Percentiles rank a stretch among this genome's conserved stretches.
Evolutionary conservation across 1,140 invertebrate genomes (phyloP).

Genomic region (Eriocheir sinensis): DNA sequence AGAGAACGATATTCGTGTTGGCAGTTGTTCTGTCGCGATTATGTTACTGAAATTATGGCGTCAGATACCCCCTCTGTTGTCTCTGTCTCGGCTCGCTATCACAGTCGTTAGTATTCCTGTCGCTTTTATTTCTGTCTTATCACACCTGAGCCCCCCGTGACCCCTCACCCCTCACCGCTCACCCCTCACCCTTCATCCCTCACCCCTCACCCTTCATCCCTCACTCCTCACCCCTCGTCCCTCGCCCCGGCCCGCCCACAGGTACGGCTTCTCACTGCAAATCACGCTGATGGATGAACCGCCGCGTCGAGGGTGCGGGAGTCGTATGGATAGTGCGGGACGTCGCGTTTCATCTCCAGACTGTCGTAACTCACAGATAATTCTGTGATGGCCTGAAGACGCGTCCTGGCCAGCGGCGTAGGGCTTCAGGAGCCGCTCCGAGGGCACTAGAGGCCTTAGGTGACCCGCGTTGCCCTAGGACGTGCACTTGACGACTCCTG

Average conservation of each 20-base stretch:
- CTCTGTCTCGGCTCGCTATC: neutral
- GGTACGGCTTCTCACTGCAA: constrained; percentile 42
- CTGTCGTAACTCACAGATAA: constrained; percentile 1
- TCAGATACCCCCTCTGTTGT: constrained; percentile 11
- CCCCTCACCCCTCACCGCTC: neutral
- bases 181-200: neutral
- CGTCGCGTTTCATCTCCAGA: neutral
- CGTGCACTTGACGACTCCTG: neutral
- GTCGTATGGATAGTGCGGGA: neutral
- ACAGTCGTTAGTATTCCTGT: neutral
- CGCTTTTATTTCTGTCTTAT: neutral
- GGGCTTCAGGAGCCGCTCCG: neutral
- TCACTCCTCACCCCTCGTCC: neutral
- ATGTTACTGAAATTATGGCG: neutral
- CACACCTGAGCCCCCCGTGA: neutral
- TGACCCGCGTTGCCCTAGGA: neutral
- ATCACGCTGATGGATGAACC: neutral
- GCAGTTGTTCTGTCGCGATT: neutral
- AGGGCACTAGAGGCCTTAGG: neutral
- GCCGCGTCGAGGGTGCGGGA: neutral
- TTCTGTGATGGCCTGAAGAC: neutral
- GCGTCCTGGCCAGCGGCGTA: constrained; percentile 24
- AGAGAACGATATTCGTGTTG: neutral
- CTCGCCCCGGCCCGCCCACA: neutral
- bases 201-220: neutral